Conservation (phyloP, 2,888 invertebrate species). For the Epinotia demarniana region DNA sequence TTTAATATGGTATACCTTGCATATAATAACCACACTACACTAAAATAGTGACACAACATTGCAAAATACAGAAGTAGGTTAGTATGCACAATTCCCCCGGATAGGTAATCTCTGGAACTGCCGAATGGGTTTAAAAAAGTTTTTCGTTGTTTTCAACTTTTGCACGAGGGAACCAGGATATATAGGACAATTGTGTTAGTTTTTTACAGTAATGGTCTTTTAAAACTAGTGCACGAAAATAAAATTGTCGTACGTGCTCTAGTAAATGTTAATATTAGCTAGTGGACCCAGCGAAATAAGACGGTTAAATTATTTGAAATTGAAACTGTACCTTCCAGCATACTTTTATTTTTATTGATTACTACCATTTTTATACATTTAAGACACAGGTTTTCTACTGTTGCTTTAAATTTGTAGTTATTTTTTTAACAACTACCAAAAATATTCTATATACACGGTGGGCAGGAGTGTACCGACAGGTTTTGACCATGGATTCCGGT, state of each 20-base stretch:
- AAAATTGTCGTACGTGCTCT: slow-evolving; percentile 5
- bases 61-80: slow-evolving; percentile 1
- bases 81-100: slow-evolving; percentile 29
- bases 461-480: no score
- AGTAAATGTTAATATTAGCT: neutral
- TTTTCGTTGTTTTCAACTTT: slow-evolving; percentile 39
- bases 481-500: no score
- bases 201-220: slow-evolving; percentile 30
- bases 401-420: no score
- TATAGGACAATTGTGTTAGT: slow-evolving; percentile 32
- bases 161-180: slow-evolving; percentile 26
- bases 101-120: slow-evolving; percentile 37
- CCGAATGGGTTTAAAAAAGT: slow-evolving; percentile 38
- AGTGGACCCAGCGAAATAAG: no score
- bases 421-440: no score
- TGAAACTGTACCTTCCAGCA: no score
- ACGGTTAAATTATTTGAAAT: no score
- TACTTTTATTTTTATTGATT: no score
- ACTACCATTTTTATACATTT: no score
- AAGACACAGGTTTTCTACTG: no score
- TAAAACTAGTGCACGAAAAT: slow-evolving; percentile 25
- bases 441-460: neutral
- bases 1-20: no score
- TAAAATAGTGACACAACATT: neutral
- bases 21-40: neutral